Evolutionary conservation across 1,140 invertebrate species (phyloP).

Genomic region (Bactericera cockerelli): DNA sequence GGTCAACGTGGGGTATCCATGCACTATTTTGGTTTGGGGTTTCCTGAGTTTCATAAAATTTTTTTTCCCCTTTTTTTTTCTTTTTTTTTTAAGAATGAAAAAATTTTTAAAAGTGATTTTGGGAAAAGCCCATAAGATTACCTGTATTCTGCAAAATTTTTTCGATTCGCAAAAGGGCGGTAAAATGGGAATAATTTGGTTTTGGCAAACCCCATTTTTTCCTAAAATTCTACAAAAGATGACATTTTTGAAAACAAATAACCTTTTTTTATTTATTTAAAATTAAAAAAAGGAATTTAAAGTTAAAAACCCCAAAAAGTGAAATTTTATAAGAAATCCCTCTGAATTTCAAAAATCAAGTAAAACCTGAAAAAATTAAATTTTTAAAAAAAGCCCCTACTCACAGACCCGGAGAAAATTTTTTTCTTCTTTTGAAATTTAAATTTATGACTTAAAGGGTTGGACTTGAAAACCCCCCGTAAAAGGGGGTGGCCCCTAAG

Average conservation of each 20-base stretch:
- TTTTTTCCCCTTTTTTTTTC: slow-evolving; percentile 32
- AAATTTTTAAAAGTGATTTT: slow-evolving; percentile 61
- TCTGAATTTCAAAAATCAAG: no score
- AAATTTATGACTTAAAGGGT: no score
- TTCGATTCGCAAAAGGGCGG: slow-evolving; percentile 65
- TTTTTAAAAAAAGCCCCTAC: no score
- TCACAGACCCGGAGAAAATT: no score
- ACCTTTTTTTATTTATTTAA: no score
- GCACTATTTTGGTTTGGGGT: slow-evolving; percentile 37
- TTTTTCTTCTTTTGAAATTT: no score
- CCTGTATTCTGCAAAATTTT: slow-evolving; percentile 65
- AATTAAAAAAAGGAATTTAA: no score
- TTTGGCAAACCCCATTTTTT: slow-evolving; percentile 58
- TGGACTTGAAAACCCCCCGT: no score
- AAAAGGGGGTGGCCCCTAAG: no score
- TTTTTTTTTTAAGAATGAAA: slow-evolving; percentile 26
- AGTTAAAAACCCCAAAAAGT: no score
- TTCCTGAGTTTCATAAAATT: slow-evolving; percentile 23
- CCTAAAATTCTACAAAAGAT: slow-evolving; percentile 64
- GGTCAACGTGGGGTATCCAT: slow-evolving; percentile 57
- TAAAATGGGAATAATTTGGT: slow-evolving; percentile 65
- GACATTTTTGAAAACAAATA: slow-evolving; percentile 23
- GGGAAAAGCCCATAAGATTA: slow-evolving; percentile 54
- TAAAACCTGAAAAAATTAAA: no score
- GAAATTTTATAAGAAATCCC: no score